Evolutionary conservation across 2,888 invertebrate species (phyloP), one percentile per base, ranked within the genome.

Genomic region (Drosophila kanekoi): DNA sequence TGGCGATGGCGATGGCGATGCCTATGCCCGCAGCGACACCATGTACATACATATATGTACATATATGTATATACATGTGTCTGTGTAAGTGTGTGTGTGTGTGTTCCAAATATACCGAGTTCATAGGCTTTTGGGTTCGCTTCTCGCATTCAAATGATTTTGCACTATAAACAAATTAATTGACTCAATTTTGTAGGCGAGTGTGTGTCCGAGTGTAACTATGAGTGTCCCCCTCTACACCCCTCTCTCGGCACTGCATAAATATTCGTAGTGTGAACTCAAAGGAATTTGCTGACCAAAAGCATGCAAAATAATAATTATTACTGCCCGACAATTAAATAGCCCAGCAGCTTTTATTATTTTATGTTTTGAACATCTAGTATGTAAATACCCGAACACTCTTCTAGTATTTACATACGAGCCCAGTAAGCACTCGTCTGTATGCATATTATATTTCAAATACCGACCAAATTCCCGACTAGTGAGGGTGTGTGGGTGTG

Each of bases 111-210:
- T 28, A 43, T 16, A 32, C 18, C 38, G 14, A 3, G 23, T n/a
- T 23, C 43, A 32, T 37, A 18, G 44, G 28, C 45, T 44, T 38
- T 32, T 63, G 14, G 20, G 11, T 20, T 40, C 38, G 43, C n/a
- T 13, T 40, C 58, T 41, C 48, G 38, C 38, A 45, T 45, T 77
- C 53, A 67, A 80, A 84, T 86, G 74, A 72, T 83, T 84, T 83
- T 83, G 84, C 72, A 83, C 70, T 88, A 73, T 67, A 86, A 73
- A 80, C 84, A 87, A 84, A 85, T 81, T 83, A 84, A 85, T 85
- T 89, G 72, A 76, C 53, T 78, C 53, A 72, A 59, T 61, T 64
- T 51, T 57, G 53, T 57, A 38, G 43, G 28, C 11, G 43, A 16
- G 32, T 40, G 38, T 23, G 8, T 49, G 20, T 57, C 14, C 43